Evolutionary conservation across 2,888 invertebrate genomes (phyloP).

Genomic region (Phasia obesa): DNA sequence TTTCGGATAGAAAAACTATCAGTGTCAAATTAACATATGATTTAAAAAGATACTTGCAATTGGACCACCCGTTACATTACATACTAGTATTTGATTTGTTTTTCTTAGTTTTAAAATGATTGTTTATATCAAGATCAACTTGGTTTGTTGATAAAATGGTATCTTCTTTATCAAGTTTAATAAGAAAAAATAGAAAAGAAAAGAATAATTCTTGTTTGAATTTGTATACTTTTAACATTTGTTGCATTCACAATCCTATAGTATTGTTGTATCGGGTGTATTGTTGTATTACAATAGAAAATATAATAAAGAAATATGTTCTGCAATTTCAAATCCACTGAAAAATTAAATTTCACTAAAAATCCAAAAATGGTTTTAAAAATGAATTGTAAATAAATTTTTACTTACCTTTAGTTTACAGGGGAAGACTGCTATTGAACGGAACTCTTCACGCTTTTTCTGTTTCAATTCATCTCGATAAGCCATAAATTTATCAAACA

Average conservation of each 20-base stretch:
- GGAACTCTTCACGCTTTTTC: constrained; percentile 96
- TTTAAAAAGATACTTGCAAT: too few species aligned
- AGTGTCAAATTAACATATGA: too few species aligned
- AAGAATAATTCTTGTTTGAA: too few species aligned
- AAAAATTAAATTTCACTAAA: neutral
- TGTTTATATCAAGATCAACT: constrained; percentile 24
- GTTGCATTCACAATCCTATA: too few species aligned
- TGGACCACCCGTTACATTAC: too few species aligned
- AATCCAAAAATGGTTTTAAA: neutral
- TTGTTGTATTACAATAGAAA: too few species aligned
- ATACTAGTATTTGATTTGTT: constrained; percentile 17
- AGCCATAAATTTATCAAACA: constrained; percentile 98
- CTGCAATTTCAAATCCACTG: too few species aligned
- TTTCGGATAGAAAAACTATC: too few species aligned
- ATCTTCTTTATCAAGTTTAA: neutral
- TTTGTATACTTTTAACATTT: neutral
- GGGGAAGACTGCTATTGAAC: constrained; percentile 98
- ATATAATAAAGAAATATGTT: too few species aligned
- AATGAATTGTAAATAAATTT: neutral
- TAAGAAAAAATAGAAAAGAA: neutral
- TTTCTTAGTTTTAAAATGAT: neutral
- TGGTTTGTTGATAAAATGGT: constrained; percentile 5
- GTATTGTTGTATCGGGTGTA: too few species aligned
- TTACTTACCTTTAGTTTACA: constrained; percentile 93
- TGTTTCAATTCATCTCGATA: constrained; percentile 95